Evolutionary conservation across 2,888 invertebrate genomes (phyloP).

Genomic region (Lasioglossum villosulum): DNA sequence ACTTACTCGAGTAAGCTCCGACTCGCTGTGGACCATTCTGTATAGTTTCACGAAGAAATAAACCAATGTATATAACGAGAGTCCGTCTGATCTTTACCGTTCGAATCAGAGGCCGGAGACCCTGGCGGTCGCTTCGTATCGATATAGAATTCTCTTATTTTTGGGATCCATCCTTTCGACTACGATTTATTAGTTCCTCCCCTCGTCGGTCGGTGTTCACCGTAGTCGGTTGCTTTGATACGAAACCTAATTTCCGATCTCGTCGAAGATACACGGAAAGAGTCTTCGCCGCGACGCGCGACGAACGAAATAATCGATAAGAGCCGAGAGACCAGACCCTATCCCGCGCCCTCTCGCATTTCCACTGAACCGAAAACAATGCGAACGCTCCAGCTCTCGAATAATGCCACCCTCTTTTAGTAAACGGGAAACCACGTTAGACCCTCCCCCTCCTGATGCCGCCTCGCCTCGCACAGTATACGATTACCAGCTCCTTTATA

Average conservation of each 20-base stretch:
- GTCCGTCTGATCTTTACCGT: neutral
- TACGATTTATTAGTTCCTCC: conserved; percentile 10
- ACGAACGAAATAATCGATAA: conserved; percentile 69
- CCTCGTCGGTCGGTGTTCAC: neutral
- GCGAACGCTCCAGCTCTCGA: conserved; percentile 48
- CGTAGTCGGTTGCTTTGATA: conserved; percentile 27
- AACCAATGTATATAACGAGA: conserved; percentile 62
- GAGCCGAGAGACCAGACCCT: conserved; percentile 48
- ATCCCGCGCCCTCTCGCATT: conserved; percentile 61
- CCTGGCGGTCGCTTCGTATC: neutral
- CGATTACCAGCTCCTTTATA: conserved; percentile 3
- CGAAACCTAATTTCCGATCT: conserved; percentile 59
- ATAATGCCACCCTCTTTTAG: conserved; percentile 54
- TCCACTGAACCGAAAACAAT: conserved; percentile 70
- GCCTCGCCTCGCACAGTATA: neutral
- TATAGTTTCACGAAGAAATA: conserved; percentile 70
- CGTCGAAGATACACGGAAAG: conserved; percentile 65
- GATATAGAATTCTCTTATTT: neutral
- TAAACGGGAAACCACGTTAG: conserved; percentile 48
- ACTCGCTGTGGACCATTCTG: conserved; percentile 68
- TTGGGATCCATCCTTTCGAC: neutral
- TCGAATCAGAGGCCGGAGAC: neutral
- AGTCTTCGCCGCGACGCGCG: conserved; percentile 53
- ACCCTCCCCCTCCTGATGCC: conserved; percentile 17
- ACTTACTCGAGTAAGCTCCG: conserved; percentile 60